Evolutionary conservation across 2,113 vertebrate genomes (phyloP).

Genomic region (Montifringilla adamsi): DNA sequence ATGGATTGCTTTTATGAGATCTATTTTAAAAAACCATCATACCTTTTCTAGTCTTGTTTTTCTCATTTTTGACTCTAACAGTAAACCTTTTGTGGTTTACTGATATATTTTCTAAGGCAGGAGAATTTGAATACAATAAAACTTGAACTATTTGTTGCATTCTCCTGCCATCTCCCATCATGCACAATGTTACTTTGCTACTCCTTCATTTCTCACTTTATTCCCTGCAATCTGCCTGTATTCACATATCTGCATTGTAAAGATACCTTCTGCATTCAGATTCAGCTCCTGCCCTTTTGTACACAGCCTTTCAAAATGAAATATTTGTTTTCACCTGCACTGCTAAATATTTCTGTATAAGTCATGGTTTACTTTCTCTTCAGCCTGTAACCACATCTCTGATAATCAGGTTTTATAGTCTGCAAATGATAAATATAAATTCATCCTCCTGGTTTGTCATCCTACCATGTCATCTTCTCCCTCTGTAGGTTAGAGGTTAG

Average conservation of each 20-base stretch:
- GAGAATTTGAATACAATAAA: neutral
- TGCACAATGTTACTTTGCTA: neutral
- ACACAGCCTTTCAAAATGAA: neutral
- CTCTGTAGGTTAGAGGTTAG: neutral
- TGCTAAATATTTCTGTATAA: neutral
- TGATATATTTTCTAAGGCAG: neutral
- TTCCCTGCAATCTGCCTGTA: neutral
- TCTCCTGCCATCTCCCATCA: neutral
- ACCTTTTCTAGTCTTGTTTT: neutral
- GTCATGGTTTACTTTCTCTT: neutral
- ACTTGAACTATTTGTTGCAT: neutral
- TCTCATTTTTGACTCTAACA: neutral
- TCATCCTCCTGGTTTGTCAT: neutral
- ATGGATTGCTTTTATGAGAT: neutral
- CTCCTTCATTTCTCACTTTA: neutral
- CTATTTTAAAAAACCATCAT: accelerated
- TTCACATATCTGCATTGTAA: neutral
- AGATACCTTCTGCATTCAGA: neutral
- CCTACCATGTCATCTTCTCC: neutral
- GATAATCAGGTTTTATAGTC: neutral
- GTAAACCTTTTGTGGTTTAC: neutral
- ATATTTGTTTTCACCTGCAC: neutral
- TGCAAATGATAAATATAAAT: neutral
- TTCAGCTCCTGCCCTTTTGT: neutral
- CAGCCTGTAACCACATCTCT: neutral